Percentiles rank a stretch among this genome's conserved stretches.
These are phyloP conservation scores for Rhodinocichla rosea DNA, from an alignment of 2,113 vertebrate genomes.

Conservation along the genomic window DNA sequence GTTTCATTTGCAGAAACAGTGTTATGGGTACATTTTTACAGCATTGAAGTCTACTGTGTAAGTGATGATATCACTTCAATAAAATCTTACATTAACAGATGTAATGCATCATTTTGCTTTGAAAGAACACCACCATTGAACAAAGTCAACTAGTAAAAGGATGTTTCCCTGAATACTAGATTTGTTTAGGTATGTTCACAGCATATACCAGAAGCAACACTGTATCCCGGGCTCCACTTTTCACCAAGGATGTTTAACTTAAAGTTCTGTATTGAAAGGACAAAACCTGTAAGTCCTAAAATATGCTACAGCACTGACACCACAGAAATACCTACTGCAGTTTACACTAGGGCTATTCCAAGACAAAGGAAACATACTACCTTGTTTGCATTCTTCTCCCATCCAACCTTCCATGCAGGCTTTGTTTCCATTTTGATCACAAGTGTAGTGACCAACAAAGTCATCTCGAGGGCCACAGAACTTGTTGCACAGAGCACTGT, in stretches of 20 bases:
- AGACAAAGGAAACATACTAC: constrained; percentile 60
- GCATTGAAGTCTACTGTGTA: neutral
- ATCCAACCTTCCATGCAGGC: constrained; percentile 95
- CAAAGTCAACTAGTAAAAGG: neutral
- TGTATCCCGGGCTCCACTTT: neutral
- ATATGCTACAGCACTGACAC: neutral
- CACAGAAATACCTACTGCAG: neutral
- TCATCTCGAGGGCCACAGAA: constrained; percentile 90
- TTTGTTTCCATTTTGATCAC: constrained; percentile 88
- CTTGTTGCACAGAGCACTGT: constrained; percentile 90
- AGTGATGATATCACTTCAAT: neutral
- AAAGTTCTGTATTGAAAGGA: neutral
- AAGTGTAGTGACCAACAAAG: constrained; percentile 90
- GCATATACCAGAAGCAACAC: neutral
- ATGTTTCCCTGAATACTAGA: neutral
- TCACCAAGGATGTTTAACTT: neutral
- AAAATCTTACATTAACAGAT: neutral
- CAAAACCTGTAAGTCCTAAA: neutral
- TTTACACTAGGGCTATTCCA: neutral
- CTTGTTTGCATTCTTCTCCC: constrained; percentile 84
- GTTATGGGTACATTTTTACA: neutral
- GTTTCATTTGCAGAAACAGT: neutral
- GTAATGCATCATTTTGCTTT: neutral
- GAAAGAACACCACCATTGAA: neutral
- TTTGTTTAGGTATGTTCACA: neutral